Conservation (phyloP, 2,888 invertebrate species). For the Lasiommata megera region DNA sequence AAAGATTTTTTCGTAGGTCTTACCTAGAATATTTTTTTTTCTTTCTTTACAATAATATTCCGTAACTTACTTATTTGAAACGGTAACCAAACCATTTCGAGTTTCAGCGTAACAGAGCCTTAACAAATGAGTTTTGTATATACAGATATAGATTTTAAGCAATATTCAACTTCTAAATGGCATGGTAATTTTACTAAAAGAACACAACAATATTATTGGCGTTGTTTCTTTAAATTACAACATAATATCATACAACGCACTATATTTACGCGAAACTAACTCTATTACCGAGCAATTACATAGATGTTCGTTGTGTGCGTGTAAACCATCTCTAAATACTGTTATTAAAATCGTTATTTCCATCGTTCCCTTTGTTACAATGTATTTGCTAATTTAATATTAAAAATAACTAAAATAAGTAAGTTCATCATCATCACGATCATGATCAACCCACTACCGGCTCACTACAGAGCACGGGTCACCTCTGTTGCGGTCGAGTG, state of each 20-base stretch:
- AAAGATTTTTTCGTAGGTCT: not conserved
- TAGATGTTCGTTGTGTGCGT: slow-evolving; percentile 11
- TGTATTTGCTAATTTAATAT: not conserved
- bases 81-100: no score
- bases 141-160: no score
- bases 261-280: slow-evolving; percentile 13
- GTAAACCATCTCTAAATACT: slow-evolving; percentile 13
- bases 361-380: slow-evolving; percentile 10
- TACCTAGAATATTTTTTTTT: not conserved
- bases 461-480: no score
- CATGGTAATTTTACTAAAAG: not conserved
- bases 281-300: slow-evolving; percentile 10
- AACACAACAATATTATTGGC: slow-evolving; percentile 6
- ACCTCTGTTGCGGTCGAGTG: no score
- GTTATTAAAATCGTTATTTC: slow-evolving; percentile 14
- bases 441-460: no score
- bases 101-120: no score
- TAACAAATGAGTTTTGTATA: no score
- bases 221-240: slow-evolving; percentile 16
- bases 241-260: slow-evolving; percentile 4
- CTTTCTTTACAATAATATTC: not conserved
- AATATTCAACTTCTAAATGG: not conserved
- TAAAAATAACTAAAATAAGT: no score
- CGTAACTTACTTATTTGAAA: not conserved
- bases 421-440: no score